Evolutionary conservation across 2,113 vertebrate genomes (phyloP), one percentile per base, ranked within the genome.

Genomic region (Colius striatus): DNA sequence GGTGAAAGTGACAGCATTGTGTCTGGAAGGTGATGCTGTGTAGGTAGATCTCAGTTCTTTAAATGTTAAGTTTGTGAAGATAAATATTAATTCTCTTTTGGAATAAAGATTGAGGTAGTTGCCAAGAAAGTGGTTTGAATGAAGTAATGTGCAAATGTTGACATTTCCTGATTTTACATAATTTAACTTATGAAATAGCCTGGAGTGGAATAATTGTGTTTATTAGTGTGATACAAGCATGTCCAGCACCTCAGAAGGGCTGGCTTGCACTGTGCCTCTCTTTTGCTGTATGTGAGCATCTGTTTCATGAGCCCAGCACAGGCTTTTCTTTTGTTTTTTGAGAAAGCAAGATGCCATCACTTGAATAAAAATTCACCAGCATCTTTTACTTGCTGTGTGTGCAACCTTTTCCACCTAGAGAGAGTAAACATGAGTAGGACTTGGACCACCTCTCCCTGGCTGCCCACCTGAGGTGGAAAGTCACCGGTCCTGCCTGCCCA

Each of bases 131-230:
- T 89, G 22, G n/a, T 54, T 72, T 68, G 67, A 72, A 70, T 70
- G 73, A 89, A 95, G 70, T 45, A 84, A 89, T 66, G 36, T 68
- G 58, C 84, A 54, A 6, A 47, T 90, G 17, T 70, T 94, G 87
- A 89, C 66, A 91, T 91, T 91, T 95, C 93, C 96, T 89, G 62
- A 57, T 92, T 95, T 91, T 76, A 45, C 77, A 57, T 78, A 13
- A 3, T 63, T 51, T 76, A 87, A 85, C 43, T 77, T 88, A 74
- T 14, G 76, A 76, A 86, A 78, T 71, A 78, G 21, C 65, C 58
- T 77, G 36, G 45, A 75, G 65, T 78, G 25, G 65, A 91, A 63
- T 77, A 27, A 68, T 21, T 75, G 55, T 71, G 45, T 55, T 83
- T 67, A 21, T 75, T 81, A 26, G 53, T 21, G 34, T n/a, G 38